Conservation (phyloP, 2,113 vertebrate genomes). For the Rutilus rutilus region DNA sequence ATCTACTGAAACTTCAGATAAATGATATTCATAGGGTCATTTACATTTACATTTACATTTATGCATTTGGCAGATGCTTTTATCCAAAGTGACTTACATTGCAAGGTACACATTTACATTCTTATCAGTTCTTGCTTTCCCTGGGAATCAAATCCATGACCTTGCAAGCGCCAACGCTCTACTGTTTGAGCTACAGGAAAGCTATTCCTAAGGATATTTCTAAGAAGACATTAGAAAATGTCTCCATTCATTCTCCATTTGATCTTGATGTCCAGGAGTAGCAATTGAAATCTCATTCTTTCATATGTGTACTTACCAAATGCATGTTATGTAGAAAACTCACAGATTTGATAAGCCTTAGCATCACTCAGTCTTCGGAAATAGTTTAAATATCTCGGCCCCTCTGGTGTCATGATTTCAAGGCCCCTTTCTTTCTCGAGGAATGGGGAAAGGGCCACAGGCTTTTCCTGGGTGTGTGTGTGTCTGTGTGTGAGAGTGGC, state of each 20-base stretch:
- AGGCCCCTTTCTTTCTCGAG: conserved; percentile 29
- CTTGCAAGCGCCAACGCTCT: no score
- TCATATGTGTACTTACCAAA: background rate
- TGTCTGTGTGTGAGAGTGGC: conserved; percentile 4
- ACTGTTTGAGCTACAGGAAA: no score
- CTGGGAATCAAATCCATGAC: no score
- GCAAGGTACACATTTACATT: no score
- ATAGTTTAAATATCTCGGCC: conserved; percentile 9
- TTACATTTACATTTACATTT: no score
- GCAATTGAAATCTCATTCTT: background rate
- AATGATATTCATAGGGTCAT: no score
- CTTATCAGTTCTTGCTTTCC: no score
- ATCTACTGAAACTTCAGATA: background rate
- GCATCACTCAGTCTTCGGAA: background rate
- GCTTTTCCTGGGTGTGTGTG: conserved; percentile 26
- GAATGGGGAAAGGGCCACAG: conserved; percentile 46
- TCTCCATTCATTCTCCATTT: background rate
- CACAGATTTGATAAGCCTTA: background rate
- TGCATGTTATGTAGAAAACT: background rate
- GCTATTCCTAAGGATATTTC: background rate
- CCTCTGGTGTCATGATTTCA: conserved; percentile 44
- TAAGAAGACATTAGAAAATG: background rate
- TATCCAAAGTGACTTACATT: no score
- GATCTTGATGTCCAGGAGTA: background rate
- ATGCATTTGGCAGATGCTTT: no score